Evolutionary conservation across 1,140 invertebrate species (phyloP), one percentile per base, ranked within the genome.

Genomic region (Delia radicum): DNA sequence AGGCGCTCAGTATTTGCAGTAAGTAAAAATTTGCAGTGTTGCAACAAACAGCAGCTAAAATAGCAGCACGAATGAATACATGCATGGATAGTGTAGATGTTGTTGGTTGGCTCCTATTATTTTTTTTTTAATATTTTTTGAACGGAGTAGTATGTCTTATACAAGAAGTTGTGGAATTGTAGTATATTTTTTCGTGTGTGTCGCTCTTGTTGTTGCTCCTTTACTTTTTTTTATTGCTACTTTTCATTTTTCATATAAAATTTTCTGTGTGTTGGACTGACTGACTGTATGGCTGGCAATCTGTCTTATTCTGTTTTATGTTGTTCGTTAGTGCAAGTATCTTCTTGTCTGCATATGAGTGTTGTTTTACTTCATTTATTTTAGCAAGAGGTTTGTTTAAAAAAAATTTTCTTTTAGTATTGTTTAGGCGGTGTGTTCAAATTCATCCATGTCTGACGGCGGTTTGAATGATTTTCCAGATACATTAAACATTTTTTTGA

Each of bases 1-100:
- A 69, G 65, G 65, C 65, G 65, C 37, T 69, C 65, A 69, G 65
- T 29, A 69, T 69, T 69, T 69, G 15, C 29, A 69, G 65, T 10
- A 55, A 69, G n/a, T 37, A 18, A 21, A 18, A 55, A 55, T 21
- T 37, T 33, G 27, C 63, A 29, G 37, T 69, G 65, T 69, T 69
- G 65, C 65, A 69, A 69, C 65, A 69, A 63, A 8, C 7, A 63
- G 15, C 6, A 63, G 26, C 61, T 27, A 24, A 24, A 28, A 13
- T 13, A 3, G 26, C 21, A 7, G 62, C 26, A 63, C 28, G 62
- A n/a, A n/a, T n/a, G n/a, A n/a, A n/a, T n/a, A n/a, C 24, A 55
- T 55, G 62, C 27, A 61, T 61, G 8, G 12, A 2, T 55, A 21
- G 3, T 29, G 62, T 6, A 15, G 62, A 10, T 29, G 62, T 6